phyloP scores from a whole-genome alignment of 1,140 invertebrate genomes.

The Macrobrachium nipponense region DNA sequence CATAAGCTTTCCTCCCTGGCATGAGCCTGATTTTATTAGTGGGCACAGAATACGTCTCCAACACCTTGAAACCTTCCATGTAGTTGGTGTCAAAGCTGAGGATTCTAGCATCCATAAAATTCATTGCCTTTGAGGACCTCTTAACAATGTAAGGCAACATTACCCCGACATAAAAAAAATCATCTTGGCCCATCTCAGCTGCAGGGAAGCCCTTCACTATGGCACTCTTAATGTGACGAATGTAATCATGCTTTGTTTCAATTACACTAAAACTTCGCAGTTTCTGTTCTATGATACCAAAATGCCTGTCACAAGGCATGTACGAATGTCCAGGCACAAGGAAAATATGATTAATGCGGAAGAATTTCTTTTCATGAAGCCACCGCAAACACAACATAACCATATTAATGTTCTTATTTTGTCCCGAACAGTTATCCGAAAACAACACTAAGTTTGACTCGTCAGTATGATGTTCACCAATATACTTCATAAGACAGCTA shows the following conservation, averaged over 20 bases:
- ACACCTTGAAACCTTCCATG: too few relatives aligned
- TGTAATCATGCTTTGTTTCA: constrained; percentile 2
- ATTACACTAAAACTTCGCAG: neutral
- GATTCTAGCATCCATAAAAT: too few relatives aligned
- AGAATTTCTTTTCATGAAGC: neutral
- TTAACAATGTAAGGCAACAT: too few relatives aligned
- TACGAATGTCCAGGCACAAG: neutral
- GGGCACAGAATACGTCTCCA: too few relatives aligned
- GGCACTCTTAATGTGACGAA: neutral
- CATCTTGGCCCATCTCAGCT: neutral
- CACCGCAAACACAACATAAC: neutral
- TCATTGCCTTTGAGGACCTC: too few relatives aligned
- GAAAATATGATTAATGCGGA: neutral
- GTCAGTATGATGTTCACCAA: neutral
- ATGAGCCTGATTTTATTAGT: too few relatives aligned
- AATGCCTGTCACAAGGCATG: constrained; percentile 6
- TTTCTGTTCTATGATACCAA: constrained; percentile 2
- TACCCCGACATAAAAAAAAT: too few relatives aligned
- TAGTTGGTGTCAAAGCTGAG: too few relatives aligned
- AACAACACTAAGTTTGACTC: too few relatives aligned
- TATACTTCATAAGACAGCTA: constrained; percentile 4
- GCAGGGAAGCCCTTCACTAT: neutral
- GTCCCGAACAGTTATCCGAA: constrained; percentile 4
- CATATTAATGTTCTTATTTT: constrained; percentile 10
- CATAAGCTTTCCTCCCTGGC: too few relatives aligned